Conservation (phyloP, 2,113 vertebrate genomes). For the Alosa alosa region DNA sequence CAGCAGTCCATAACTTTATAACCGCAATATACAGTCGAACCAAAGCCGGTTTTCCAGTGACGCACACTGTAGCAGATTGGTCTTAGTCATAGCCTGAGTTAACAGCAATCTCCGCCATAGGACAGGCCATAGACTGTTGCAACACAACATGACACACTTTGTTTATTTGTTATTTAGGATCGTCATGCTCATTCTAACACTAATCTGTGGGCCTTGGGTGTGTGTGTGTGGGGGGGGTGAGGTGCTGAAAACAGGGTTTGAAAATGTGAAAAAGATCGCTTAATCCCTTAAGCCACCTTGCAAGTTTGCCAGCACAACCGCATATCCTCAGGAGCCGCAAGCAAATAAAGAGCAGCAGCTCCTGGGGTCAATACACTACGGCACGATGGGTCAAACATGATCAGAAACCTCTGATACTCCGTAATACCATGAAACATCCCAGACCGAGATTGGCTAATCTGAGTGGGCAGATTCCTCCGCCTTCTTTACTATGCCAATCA, state of each 20-base stretch:
- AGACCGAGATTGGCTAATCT: not conserved
- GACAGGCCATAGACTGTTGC: not conserved
- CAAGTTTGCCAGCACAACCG: not conserved
- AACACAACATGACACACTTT: not conserved
- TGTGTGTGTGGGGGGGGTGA: no score
- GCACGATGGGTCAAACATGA: not conserved
- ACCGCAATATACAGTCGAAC: not conserved
- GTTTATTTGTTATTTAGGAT: not conserved
- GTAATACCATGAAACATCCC: not conserved
- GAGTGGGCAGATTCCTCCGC: not conserved
- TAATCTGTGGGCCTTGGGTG: not conserved
- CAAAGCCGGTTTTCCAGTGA: not conserved
- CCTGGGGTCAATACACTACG: not conserved
- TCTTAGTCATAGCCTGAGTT: not conserved
- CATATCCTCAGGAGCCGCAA: not conserved
- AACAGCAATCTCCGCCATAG: not conserved
- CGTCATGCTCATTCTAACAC: not conserved
- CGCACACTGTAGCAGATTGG: not conserved
- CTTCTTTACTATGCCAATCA: not conserved
- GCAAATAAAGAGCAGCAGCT: not conserved
- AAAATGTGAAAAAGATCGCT: not conserved
- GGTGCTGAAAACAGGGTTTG: not conserved
- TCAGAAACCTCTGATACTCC: not conserved
- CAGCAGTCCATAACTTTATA: slow-evolving; percentile 6
- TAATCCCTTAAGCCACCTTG: not conserved